Evolutionary conservation across 2,888 invertebrate species (phyloP), one percentile per base, ranked within the genome.

Genomic region (Eilema griseolum): DNA sequence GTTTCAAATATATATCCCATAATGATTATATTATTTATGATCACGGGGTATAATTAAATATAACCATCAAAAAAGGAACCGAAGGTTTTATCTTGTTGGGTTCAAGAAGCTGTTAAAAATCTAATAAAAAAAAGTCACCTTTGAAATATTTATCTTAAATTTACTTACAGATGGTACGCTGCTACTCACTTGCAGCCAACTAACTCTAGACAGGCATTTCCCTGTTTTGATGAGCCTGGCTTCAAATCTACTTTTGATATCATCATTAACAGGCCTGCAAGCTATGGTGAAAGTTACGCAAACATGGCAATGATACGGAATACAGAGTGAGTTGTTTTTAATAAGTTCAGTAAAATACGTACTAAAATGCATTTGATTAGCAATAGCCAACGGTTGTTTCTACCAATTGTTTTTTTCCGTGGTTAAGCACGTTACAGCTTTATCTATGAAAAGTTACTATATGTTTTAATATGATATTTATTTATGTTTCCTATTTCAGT

Each of bases 181-280:
- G 96, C 97, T 0, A 97, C 97, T 20, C 98, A 98, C 86, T 97
- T 98, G 85, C 97, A 98, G 90, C 97, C 98, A 0, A 97, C 97
- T 0, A 97, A 98, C 87, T 97, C 97, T 0, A 96, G 98, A 57
- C 96, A 97, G 83, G 97, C 97, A 2, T 98, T 98, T 91, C 98
- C 98, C 0, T 97, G 98, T 87, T 98, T 98, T 83, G 98, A 98
- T 88, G 98, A 98, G 86, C 98, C 98, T 4, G 97, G 95, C 0
- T 94, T 92, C 72, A 95, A 95, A 73, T 92, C 94, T 0, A 92
- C 97, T 0, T 95, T 98, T 75, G 97, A 97, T 26, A 94, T 95
- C 28, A 90, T 88, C 63, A 87, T 95, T 59, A 93, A 93, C 72
- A 87, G 94, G 62, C 94, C 91, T 26, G 72, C 74, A 0, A 61